phyloP scores from a whole-genome alignment of 2,888 invertebrate species.

The Amphipoea lucens region DNA sequence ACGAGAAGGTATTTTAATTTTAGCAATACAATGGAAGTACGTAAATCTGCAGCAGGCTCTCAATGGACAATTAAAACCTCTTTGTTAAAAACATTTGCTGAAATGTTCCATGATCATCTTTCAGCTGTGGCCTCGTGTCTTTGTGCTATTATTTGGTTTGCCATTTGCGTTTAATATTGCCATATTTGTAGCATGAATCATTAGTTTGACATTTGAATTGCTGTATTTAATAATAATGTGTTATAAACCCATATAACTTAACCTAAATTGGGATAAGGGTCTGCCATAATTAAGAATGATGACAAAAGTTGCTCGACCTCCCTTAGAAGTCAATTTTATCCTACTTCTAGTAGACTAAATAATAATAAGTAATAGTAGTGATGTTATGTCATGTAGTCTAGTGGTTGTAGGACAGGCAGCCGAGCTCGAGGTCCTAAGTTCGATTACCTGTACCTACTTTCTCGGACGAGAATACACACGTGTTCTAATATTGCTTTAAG shows the following conservation, averaged over 20 bases:
- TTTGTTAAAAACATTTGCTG: constrained; percentile 46
- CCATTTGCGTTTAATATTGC: constrained; percentile 21
- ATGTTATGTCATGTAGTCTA: neutral
- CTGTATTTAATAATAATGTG: neutral
- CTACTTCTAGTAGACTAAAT: too few species aligned
- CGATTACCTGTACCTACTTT: neutral
- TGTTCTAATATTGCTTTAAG: neutral
- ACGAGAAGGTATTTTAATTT: too few species aligned
- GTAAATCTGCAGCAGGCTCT: too few species aligned
- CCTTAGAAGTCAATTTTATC: too few species aligned
- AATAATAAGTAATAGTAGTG: too few species aligned
- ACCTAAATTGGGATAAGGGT: too few species aligned
- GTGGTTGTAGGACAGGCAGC: too few species aligned
- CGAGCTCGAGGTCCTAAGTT: too few species aligned
- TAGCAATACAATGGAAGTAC: too few species aligned
- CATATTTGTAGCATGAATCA: constrained; percentile 14
- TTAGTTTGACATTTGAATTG: constrained; percentile 1
- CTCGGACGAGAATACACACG: neutral
- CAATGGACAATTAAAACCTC: constrained; percentile 31
- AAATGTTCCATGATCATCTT: constrained; percentile 33
- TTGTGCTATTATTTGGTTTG: constrained; percentile 28
- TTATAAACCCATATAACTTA: too few species aligned
- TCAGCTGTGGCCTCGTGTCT: constrained; percentile 41
- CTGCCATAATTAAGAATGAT: too few species aligned
- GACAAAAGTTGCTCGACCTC: too few species aligned